Evolutionary conservation across 1,140 invertebrate genomes (phyloP).

Genomic region (Zophobas atratus): DNA sequence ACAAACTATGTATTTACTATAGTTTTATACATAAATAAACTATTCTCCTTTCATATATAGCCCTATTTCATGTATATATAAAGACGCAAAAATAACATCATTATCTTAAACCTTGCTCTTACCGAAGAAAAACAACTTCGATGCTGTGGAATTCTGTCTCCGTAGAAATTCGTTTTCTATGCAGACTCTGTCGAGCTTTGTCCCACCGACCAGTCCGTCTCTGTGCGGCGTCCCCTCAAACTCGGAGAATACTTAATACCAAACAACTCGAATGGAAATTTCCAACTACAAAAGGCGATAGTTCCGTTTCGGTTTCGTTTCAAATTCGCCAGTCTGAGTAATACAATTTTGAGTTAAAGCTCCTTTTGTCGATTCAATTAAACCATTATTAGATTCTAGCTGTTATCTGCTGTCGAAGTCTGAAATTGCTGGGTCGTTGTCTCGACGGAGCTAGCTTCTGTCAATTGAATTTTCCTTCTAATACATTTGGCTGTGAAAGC

Average conservation of each 20-base stretch:
- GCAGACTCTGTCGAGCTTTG: too few relatives aligned
- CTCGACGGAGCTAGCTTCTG: conserved; percentile 43
- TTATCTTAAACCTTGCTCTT: too few relatives aligned
- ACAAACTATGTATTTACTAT: too few relatives aligned
- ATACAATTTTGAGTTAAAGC: conserved; percentile 49
- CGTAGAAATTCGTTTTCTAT: too few relatives aligned
- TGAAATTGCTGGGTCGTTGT: conserved; percentile 37
- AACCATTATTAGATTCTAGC: conserved; percentile 48
- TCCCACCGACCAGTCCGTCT: background rate
- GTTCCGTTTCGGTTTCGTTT: background rate
- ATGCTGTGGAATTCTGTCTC: too few relatives aligned
- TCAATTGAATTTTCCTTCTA: conserved; percentile 61
- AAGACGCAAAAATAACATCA: too few relatives aligned
- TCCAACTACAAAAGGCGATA: too few relatives aligned
- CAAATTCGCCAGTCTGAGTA: conserved; percentile 26
- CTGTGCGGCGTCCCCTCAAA: background rate
- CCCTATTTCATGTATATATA: too few relatives aligned
- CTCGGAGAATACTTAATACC: background rate
- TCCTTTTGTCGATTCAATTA: conserved; percentile 42
- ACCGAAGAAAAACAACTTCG: too few relatives aligned
- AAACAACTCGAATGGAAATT: background rate
- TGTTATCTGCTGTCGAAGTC: conserved; percentile 34
- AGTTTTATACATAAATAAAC: too few relatives aligned
- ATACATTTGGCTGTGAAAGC: conserved; percentile 57
- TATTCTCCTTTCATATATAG: too few relatives aligned